Conservation (phyloP, 1,140 invertebrate species). For the Coenobita brevimanus region DNA sequence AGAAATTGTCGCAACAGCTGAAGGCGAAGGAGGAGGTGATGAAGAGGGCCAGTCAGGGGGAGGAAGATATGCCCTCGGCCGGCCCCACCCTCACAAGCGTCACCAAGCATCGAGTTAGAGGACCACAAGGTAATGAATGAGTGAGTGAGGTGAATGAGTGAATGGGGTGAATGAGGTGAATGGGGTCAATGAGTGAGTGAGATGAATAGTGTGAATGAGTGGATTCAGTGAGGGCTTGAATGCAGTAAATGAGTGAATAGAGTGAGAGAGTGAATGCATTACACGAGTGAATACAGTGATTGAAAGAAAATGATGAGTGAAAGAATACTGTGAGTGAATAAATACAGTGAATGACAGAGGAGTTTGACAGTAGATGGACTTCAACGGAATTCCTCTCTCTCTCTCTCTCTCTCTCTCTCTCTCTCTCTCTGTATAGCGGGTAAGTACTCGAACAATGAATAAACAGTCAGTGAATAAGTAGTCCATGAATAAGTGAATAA, state of each 20-base stretch:
- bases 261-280: neutral
- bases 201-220: neutral
- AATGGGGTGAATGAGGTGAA: too few relatives aligned
- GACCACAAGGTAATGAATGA: constrained; percentile 52
- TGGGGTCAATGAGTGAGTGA: too few relatives aligned
- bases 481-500: too few relatives aligned
- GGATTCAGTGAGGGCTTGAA: neutral
- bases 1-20: neutral
- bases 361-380: too few relatives aligned
- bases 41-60: neutral
- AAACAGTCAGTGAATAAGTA: too few relatives aligned
- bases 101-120: constrained; percentile 42
- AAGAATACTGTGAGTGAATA: neutral
- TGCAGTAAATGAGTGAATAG: neutral
- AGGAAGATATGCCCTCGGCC: constrained; percentile 18
- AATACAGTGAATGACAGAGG: too few relatives aligned
- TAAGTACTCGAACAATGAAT: too few relatives aligned
- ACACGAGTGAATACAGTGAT: neutral
- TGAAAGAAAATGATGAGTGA: neutral
- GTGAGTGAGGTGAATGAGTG: too few relatives aligned
- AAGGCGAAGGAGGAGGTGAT: neutral
- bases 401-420: too few relatives aligned
- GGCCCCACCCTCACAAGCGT: constrained; percentile 45
- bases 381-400: too few relatives aligned
- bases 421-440: too few relatives aligned